Base-by-base conservation (phyloP, 2,888 invertebrate genomes). In the Iselma pallidipennis region DNA sequence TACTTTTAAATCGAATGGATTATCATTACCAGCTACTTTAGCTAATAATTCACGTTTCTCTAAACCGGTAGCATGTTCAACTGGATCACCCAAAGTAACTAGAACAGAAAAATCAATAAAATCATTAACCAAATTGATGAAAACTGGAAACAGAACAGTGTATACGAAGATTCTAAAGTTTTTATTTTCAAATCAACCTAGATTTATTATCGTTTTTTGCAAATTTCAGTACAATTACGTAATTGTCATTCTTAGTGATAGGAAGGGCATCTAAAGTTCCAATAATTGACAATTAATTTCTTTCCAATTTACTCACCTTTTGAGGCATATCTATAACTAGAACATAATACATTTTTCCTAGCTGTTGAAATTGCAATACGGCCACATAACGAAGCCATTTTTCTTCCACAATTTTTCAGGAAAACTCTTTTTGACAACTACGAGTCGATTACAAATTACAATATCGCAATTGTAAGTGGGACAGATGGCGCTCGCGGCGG, bases 11-110 rank as follows among this genome's bases (percentile, higher is more conserved):
- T 91, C 89, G 83, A 91, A 94, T 29, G 93, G 94, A 81, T 94
- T 90, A 69, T 95, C 94, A 78, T 96, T 91, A 69, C 97, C 97
- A 59, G 92, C 90, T 71, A 91, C 87, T 80, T 91, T 86, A 26
- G 95, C 94, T 69, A 96, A 82, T 72, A 97, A 82, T 83, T 97
- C 96, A 77, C 90, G 90, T 82, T 95, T 93, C 80, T 97, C 96
- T 69, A 95, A 80, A 73, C 98, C 98, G 28, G 96, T 96, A 23
- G 96, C 94, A 80, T 95, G 94, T 77, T 97, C 97, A 76, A 96
- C 69, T 26, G 95, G 92, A 78, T 96, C 95, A 51, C 94, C 89
- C 89, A 94, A 89, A 84, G 88, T 78, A 26, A 76, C 91, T 91
- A 77, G 9, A 76, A 80, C 50, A 63, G 65, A 65, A 60, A 66